These are phyloP conservation scores for Perodicticus potto DNA, from an alignment of 2,797 vertebrate genomes.

Conservation along the genomic window DNA sequence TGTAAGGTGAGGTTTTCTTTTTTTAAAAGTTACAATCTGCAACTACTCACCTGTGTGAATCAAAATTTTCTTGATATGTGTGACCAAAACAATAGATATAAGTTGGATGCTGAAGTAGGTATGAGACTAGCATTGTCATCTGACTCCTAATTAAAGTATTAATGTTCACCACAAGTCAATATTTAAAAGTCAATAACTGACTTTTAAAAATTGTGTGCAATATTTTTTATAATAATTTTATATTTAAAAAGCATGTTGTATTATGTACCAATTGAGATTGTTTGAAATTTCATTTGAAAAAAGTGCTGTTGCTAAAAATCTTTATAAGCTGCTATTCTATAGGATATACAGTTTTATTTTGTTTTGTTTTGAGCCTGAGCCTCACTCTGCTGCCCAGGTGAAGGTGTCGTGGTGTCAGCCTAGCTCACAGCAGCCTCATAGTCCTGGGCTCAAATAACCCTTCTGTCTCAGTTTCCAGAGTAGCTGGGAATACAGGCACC, in stretches of 20 bases:
- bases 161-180: not conserved
- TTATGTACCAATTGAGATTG: not conserved
- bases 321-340: not conserved
- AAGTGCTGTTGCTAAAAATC: not conserved
- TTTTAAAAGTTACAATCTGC: not conserved
- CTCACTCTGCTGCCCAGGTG: too few species aligned
- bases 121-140: not conserved
- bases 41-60: not conserved
- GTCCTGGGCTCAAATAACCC: too few species aligned
- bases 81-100: not conserved
- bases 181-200: not conserved
- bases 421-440: too few species aligned
- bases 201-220: not conserved
- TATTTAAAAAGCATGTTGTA: not conserved
- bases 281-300: slow-evolving; percentile 23
- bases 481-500: too few species aligned
- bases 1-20: not conserved
- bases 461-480: too few species aligned
- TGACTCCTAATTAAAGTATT: not conserved
- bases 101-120: not conserved
- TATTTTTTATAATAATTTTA: not conserved
- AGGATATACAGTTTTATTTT: not conserved
- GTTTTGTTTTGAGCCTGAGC: too few species aligned
- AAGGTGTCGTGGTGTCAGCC: too few species aligned
- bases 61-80: not conserved